A percentile compares a stretch with the other conserved stretches of the same genome.
Evolutionary conservation across 2,113 vertebrate genomes (phyloP).

Genomic region (Hippoglossus stenolepis): DNA sequence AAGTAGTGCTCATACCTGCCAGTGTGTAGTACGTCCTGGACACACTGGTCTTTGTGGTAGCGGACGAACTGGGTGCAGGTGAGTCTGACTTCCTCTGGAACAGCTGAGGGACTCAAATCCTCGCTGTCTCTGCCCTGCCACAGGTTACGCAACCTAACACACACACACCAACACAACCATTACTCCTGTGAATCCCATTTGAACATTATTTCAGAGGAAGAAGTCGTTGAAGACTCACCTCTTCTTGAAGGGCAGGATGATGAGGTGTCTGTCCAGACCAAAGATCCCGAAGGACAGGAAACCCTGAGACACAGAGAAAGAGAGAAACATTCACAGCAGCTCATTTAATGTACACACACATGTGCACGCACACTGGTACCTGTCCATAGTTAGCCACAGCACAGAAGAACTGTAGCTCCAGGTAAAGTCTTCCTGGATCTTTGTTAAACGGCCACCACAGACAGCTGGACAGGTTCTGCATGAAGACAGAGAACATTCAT

Average conservation of each 20-base stretch:
- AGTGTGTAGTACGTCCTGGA: conserved; percentile 89
- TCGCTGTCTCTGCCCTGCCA: conserved; percentile 85
- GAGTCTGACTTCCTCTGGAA: conserved; percentile 94
- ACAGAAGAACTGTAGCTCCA: conserved; percentile 97
- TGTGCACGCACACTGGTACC: conserved; percentile 77
- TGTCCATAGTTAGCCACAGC: conserved; percentile 97
- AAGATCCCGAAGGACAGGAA: conserved; percentile 97
- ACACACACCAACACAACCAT: background rate
- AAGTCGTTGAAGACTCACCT: conserved; percentile 80
- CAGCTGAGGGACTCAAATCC: conserved; percentile 72
- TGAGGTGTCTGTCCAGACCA: conserved; percentile 95
- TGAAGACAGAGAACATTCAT: conserved; percentile 6
- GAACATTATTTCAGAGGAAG: background rate
- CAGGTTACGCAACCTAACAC: conserved; percentile 86
- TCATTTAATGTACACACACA: background rate
- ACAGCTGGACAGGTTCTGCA: conserved; percentile 95
- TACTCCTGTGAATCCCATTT: too few relatives aligned
- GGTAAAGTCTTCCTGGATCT: conserved; percentile 93
- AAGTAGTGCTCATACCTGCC: conserved; percentile 83
- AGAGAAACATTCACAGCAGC: background rate
- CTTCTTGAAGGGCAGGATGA: conserved; percentile 95
- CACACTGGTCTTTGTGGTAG: conserved; percentile 95
- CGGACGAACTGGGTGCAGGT: conserved; percentile 95
- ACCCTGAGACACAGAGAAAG: conserved; percentile 81
- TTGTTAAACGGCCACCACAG: conserved; percentile 97